phyloP scores from a whole-genome alignment of 2,113 vertebrate species.

The Platichthys stellatus region DNA sequence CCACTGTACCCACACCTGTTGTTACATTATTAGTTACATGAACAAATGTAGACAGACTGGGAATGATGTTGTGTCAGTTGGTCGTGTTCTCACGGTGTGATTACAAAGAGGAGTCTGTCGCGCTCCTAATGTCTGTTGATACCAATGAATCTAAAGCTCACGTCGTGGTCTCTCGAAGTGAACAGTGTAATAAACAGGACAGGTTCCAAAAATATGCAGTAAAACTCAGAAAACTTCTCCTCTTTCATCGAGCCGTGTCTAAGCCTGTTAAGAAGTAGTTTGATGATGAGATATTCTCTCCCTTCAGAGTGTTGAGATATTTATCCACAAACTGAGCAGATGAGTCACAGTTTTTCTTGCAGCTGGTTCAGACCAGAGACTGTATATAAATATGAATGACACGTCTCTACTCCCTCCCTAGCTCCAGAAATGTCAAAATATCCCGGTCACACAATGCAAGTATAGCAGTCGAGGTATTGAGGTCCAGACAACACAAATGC shows the following conservation, averaged over 20 bases:
- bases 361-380: background rate
- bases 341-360: background rate
- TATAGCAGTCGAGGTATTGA: no score
- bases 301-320: background rate
- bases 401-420: no score
- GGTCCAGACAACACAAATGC: no score
- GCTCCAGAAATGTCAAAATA: no score
- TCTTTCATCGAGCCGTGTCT: background rate
- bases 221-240: background rate
- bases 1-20: background rate
- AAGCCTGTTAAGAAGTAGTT: constrained; percentile 9
- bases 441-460: no score
- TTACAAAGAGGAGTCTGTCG: background rate
- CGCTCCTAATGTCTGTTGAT: background rate
- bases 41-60: constrained; percentile 12
- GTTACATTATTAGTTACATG: background rate
- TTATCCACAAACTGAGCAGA: constrained; percentile 7
- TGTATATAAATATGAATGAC: no score
- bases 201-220: background rate
- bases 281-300: background rate
- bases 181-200: background rate
- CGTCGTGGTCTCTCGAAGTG: no score
- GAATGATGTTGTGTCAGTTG: background rate
- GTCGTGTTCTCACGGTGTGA: background rate
- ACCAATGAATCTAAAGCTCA: background rate